Conservation (phyloP, 2,797 vertebrate genomes). For the Epinephelus coioides region DNA sequence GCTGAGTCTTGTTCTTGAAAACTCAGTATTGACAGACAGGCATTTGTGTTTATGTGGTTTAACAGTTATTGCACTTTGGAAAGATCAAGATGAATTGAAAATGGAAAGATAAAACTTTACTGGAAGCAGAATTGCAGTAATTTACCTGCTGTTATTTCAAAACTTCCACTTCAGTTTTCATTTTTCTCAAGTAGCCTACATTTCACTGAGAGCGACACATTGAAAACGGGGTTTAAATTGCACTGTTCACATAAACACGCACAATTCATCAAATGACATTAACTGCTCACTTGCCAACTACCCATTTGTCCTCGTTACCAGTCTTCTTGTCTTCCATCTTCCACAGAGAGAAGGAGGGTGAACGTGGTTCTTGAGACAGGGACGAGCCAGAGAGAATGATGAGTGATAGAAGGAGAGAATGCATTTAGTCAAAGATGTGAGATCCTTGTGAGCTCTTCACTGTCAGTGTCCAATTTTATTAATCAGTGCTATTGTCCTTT, state of each 20-base stretch:
- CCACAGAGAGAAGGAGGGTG: constrained; percentile 14
- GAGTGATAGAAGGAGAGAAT: constrained; percentile 35
- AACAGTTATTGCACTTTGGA: constrained; percentile 5
- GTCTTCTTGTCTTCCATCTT: constrained; percentile 16
- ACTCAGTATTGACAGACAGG: constrained; percentile 10
- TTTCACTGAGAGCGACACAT: not conserved
- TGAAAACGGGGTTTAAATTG: not conserved
- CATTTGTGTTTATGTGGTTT: not conserved
- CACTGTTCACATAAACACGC: not conserved
- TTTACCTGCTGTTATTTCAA: constrained; percentile 17
- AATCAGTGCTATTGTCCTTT: constrained; percentile 67
- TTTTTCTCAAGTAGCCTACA: not conserved
- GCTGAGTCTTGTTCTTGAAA: constrained; percentile 14
- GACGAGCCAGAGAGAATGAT: constrained; percentile 13
- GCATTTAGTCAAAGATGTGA: constrained; percentile 35
- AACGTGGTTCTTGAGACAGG: constrained; percentile 55
- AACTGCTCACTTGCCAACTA: constrained; percentile 23
- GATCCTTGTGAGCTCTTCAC: constrained; percentile 47
- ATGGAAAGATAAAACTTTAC: constrained; percentile 8
- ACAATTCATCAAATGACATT: constrained; percentile 31
- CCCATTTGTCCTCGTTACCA: constrained; percentile 27
- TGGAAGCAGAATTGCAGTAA: not conserved
- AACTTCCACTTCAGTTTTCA: constrained; percentile 5
- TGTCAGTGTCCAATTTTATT: constrained; percentile 40
- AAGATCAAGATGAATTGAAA: not conserved